These are phyloP conservation scores for Nasonia longicornis DNA, from an alignment of 1,140 invertebrate genomes.

Conservation along the genomic window DNA sequence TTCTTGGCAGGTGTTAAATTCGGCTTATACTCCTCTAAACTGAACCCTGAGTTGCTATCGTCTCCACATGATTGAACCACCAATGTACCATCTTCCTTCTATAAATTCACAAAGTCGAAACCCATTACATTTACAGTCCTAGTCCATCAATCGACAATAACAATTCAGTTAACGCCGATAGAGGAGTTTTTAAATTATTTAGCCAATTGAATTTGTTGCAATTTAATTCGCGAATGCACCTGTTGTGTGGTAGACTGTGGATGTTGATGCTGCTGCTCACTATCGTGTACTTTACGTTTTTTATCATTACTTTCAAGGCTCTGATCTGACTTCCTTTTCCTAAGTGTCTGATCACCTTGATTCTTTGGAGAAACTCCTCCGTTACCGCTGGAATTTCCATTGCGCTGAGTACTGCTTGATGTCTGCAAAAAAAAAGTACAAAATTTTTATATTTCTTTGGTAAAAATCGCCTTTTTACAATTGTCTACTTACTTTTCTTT, in stretches of 20 bases:
- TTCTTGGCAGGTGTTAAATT: conserved; percentile 59
- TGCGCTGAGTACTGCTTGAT: conserved; percentile 56
- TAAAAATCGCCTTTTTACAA: neutral
- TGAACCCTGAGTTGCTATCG: conserved; percentile 64
- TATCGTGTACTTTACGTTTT: conserved; percentile 57
- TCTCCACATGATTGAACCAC: conserved; percentile 61
- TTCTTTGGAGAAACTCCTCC: conserved; percentile 57
- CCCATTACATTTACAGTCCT: neutral
- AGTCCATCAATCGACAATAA: conserved; percentile 1
- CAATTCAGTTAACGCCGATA: conserved; percentile 24
- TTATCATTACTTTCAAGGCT: conserved; percentile 53
- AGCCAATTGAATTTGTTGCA: neutral
- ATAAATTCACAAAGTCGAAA: conserved; percentile 38
- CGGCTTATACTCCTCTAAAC: conserved; percentile 63
- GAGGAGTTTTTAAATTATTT: conserved; percentile 5
- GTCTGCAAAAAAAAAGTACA: conserved; percentile 48
- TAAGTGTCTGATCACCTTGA: conserved; percentile 47
- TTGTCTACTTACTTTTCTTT: conserved; percentile 70
- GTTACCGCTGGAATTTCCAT: conserved; percentile 57
- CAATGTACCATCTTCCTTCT: conserved; percentile 59
- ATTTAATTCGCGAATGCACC: conserved; percentile 16
- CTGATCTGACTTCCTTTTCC: conserved; percentile 60
- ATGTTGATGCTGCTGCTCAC: conserved; percentile 50
- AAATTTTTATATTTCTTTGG: neutral
- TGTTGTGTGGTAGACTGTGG: conserved; percentile 27